Base-by-base conservation (phyloP, 2,113 vertebrate genomes). In the Petroica traversi region DNA sequence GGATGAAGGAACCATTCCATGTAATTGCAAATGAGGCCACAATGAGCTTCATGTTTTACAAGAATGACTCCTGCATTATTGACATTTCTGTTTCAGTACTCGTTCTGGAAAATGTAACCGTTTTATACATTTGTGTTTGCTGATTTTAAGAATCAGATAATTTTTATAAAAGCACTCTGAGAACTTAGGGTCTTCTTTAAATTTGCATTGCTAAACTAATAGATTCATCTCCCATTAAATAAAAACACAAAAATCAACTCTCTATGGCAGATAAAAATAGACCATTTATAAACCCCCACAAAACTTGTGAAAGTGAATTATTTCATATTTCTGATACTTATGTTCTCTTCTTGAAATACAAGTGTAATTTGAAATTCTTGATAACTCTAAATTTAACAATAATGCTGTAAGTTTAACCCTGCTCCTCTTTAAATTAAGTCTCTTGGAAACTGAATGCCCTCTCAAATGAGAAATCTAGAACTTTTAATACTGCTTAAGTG, bases 221-320 rank as follows among this genome's bases (percentile, higher is more conserved):
- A 97, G 64, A 95, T 96, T 97, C 59, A 95, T 94, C 55, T 85
- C 86, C 61, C 68, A 52, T 91, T 96, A 94, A 92, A 97, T 95
- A 87, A 91, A 85, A 91, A 13, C 91, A 78, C 34, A 43, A 97
- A 94, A 96, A 93, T 89, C 85, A 96, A 87, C 63, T 94, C 79
- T 90, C 92, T 97, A 91, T 66, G 96, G 95, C 58, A 97, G 96
- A 95, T 61, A 97, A 98, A 97, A 97, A 91, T 58, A 98, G 33
- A 95, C 45, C 66, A 95, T 93, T 96, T 97, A 97, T 78, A 97
- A 95, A 83, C 48, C 48, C 89, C 89, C 66, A 87, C 71, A 94
- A 81, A 94, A 85, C 85, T 68, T 88, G 34, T 69, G 62, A 96
- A 97, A 94, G 94, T 15, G 15, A 91, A 93, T 83, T 92, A 5